Percentiles rank a stretch among this genome's conserved stretches.
Evolutionary conservation across 2,888 invertebrate genomes (phyloP).

Genomic region (Pachliopta kotzebuea): DNA sequence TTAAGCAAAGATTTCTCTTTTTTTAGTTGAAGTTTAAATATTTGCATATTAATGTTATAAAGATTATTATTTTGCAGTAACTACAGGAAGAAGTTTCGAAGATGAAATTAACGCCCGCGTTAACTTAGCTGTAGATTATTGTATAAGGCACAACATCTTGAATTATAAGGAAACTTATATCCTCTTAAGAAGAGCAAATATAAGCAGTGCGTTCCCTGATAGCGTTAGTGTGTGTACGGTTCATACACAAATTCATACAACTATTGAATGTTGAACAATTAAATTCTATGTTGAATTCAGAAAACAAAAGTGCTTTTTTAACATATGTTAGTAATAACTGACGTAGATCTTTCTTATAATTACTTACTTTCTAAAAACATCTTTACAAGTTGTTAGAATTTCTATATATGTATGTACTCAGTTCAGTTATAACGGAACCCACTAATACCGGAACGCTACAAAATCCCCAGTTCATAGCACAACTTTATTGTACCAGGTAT

Average conservation of each 20-base stretch:
- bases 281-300: neutral
- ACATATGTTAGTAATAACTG: neutral
- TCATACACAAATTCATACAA: neutral
- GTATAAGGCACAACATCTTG: conserved; percentile 17
- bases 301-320: neutral
- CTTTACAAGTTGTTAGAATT: too few relatives aligned
- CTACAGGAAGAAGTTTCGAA: conserved; percentile 7
- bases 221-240: conserved; percentile 15
- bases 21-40: too few relatives aligned
- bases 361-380: too few relatives aligned
- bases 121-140: conserved; percentile 18
- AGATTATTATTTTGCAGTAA: conserved; percentile 6
- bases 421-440: conserved; percentile 2
- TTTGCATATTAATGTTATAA: too few relatives aligned
- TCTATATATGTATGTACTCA: too few relatives aligned
- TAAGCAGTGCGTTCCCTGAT: conserved; percentile 17
- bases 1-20: too few relatives aligned
- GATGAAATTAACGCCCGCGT: conserved; percentile 21
- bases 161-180: conserved; percentile 23
- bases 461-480: conserved; percentile 16
- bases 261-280: neutral
- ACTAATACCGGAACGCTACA: conserved; percentile 13
- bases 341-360: neutral
- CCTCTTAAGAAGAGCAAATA: conserved; percentile 8
- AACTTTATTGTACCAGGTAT: conserved; percentile 23